Evolutionary conservation across 2,113 vertebrate genomes (phyloP).

Genomic region (Sialia sialis): DNA sequence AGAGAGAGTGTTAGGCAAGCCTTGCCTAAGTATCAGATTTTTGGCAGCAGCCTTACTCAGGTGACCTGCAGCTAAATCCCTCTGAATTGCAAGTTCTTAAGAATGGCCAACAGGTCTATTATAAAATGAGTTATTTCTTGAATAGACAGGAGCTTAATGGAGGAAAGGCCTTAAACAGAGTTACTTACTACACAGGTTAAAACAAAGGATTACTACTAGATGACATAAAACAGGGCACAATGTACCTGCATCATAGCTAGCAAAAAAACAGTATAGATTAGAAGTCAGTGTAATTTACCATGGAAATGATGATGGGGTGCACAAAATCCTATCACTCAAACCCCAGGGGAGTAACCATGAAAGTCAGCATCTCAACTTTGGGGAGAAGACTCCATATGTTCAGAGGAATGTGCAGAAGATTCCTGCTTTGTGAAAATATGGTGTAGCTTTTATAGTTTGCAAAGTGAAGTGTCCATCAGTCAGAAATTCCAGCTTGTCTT

Average conservation of each 20-base stretch:
- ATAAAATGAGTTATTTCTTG: background rate
- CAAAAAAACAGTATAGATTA: background rate
- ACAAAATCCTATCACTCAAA: background rate
- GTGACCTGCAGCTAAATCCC: fast-evolving
- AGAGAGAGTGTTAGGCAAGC: background rate
- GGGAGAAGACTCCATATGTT: background rate
- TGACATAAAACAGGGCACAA: background rate
- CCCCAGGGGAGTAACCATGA: background rate
- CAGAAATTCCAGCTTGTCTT: background rate
- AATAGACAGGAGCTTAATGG: background rate
- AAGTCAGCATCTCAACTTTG: fast-evolving
- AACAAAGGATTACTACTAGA: background rate
- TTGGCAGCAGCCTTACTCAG: background rate
- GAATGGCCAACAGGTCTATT: background rate
- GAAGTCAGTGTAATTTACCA: background rate
- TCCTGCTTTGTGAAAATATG: background rate
- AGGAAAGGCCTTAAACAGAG: background rate
- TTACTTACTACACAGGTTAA: background rate
- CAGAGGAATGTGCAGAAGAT: background rate
- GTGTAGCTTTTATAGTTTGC: background rate
- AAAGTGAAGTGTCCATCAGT: background rate
- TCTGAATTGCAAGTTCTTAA: background rate
- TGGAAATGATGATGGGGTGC: background rate
- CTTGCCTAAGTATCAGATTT: background rate
- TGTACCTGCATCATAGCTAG: background rate